phyloP scores from a whole-genome alignment of 2,888 invertebrate genomes.

The Gasteruption jaculator region DNA sequence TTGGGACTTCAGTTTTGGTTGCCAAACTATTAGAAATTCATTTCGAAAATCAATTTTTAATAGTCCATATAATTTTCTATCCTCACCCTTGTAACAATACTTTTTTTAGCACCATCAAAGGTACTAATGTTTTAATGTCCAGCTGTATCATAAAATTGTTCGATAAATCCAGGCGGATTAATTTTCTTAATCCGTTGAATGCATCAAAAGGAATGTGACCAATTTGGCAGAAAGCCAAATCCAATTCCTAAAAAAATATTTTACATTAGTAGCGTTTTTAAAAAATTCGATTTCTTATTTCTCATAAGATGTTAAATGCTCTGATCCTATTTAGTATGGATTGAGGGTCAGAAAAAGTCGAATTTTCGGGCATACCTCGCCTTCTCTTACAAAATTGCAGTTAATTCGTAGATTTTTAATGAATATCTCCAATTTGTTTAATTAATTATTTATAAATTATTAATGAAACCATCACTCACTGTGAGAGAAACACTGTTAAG shows the following conservation, averaged over 20 bases:
- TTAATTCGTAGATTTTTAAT: background rate
- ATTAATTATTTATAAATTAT: background rate
- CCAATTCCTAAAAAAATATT: conserved; percentile 32
- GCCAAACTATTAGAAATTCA: no score
- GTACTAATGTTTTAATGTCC: conserved; percentile 23
- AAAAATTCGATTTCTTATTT: no score
- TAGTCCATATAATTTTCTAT: conserved; percentile 5
- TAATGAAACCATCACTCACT: no score
- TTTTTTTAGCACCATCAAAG: conserved; percentile 24
- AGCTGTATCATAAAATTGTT: conserved; percentile 39
- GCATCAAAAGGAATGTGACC: conserved; percentile 32
- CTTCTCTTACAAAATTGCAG: no score
- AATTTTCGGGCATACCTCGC: no score
- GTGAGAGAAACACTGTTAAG: conserved; percentile 33
- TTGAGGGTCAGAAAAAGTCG: no score
- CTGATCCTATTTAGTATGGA: no score
- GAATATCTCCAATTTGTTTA: background rate
- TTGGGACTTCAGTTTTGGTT: no score
- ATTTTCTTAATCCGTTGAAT: conserved; percentile 32
- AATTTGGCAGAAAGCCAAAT: conserved; percentile 37
- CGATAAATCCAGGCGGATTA: conserved; percentile 40
- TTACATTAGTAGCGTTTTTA: background rate
- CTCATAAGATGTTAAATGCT: no score
- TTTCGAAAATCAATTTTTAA: background rate
- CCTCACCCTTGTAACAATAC: conserved; percentile 35